Evolutionary conservation across 2,113 vertebrate species (phyloP).

Genomic region (Delphinapterus leucas): DNA sequence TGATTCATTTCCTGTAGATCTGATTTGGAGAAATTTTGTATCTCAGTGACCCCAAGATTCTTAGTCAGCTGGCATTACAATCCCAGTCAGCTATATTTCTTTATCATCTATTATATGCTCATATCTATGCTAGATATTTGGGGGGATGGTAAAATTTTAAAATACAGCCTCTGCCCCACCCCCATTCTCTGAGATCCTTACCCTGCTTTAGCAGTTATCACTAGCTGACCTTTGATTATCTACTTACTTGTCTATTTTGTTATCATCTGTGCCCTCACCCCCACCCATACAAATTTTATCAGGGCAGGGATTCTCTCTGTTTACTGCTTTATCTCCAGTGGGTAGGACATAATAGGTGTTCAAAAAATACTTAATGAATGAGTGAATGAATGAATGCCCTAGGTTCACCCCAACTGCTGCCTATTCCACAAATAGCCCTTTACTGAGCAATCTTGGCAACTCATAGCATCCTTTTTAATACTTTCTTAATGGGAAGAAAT

Average conservation of each 20-base stretch:
- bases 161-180: not conserved
- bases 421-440: not conserved
- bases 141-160: not conserved
- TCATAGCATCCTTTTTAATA: not conserved
- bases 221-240: not conserved
- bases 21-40: not conserved
- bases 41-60: not conserved
- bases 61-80: not conserved
- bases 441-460: not conserved
- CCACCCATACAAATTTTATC: not conserved
- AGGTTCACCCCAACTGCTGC: not conserved
- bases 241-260: not conserved
- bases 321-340: not conserved
- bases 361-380: not conserved
- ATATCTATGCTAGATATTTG: not conserved
- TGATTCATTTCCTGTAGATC: not conserved
- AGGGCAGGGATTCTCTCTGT: not conserved
- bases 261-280: not conserved
- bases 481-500: not conserved
- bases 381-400: not conserved
- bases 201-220: not conserved
- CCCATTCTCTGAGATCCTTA: not conserved
- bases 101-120: not conserved
- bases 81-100: not conserved
- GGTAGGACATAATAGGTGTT: not conserved